Evolutionary conservation across 2,888 invertebrate genomes (phyloP), one percentile per base, ranked within the genome.

Genomic region (Agonopterix arenella): DNA sequence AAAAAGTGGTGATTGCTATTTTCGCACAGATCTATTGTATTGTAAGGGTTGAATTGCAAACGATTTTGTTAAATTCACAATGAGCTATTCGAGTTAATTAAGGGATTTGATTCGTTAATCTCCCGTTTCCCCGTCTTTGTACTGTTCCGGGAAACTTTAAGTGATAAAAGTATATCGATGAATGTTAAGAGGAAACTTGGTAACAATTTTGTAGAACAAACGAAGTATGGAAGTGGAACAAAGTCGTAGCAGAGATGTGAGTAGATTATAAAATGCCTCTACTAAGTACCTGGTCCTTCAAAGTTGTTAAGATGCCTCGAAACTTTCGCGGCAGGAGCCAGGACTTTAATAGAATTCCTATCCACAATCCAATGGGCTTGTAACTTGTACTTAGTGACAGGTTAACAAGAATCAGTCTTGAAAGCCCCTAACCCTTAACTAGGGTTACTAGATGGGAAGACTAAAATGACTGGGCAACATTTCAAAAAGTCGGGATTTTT

Each of bases 231-330:
- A 40, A 40, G 40, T 28, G 48, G 36, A 11, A 10, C 43, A 10
- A 48, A 48, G 47, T 42, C 28, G 28, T 28, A 28, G 28, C 8
- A 28, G 46, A 9, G 38, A 16, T 41, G 28, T 8, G 44, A 36
- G 37, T 44, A 37, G 36, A 55, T 66, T 71, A 73, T 74, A 73
- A 77, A 76, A 73, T 70, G 64, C 61, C 66, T 63, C 62, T 28
- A 56, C 61, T 69, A 70, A 69, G 62, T 66, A 13, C 13, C 13
- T 13, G 70, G 68, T 65, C 66, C 70, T 71, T 68, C 64, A 60
- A 78, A 82, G 65, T 80, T 79, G 68, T 68, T 68, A 67, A 73
- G 73, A 76, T 67, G 66, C 65, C 64, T 68, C 62, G 46, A 60
- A 81, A 76, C 68, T 83, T 77, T 55, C 59, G 53, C 53, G 54